These are phyloP conservation scores for Gobionotothen gibberifrons DNA, from an alignment of 2,797 vertebrate genomes.

Conservation along the genomic window DNA sequence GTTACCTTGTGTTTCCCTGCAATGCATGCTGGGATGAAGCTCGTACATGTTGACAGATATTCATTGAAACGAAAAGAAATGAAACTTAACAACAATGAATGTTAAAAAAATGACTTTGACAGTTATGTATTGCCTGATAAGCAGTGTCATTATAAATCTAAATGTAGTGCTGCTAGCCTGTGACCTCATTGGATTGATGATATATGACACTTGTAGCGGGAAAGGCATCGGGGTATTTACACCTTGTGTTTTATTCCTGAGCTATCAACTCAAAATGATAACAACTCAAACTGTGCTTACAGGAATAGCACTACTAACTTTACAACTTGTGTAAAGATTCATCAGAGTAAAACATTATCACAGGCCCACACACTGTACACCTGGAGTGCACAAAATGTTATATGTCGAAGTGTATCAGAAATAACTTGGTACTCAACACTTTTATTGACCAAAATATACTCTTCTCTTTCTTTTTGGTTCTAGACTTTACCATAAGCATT, in stretches of 20 bases:
- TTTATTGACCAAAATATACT: neutral
- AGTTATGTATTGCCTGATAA: slow-evolving; percentile 32
- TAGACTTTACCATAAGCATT: neutral
- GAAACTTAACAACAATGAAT: neutral
- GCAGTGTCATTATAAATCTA: slow-evolving; percentile 12
- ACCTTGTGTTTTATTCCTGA: slow-evolving; percentile 30
- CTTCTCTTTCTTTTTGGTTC: neutral
- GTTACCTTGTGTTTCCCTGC: neutral
- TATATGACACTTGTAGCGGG: slow-evolving; percentile 28
- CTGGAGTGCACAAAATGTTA: slow-evolving; percentile 5
- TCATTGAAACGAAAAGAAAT: neutral
- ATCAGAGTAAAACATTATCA: slow-evolving; percentile 59
- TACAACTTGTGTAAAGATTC: slow-evolving; percentile 45
- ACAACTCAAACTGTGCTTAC: slow-evolving; percentile 25
- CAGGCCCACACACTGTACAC: slow-evolving; percentile 14
- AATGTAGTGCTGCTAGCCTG: neutral
- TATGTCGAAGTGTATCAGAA: slow-evolving; percentile 13
- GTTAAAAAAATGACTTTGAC: neutral
- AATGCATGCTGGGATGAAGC: slow-evolving; percentile 1
- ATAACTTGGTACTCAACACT: neutral
- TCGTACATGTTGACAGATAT: neutral
- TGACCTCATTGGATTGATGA: slow-evolving; percentile 25
- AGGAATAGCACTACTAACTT: slow-evolving; percentile 32
- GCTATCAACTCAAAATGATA: slow-evolving; percentile 41
- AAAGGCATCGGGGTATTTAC: slow-evolving; percentile 21